These are phyloP conservation scores for Monochamus alternatus DNA, from an alignment of 2,888 invertebrate species.

Conservation along the genomic window DNA sequence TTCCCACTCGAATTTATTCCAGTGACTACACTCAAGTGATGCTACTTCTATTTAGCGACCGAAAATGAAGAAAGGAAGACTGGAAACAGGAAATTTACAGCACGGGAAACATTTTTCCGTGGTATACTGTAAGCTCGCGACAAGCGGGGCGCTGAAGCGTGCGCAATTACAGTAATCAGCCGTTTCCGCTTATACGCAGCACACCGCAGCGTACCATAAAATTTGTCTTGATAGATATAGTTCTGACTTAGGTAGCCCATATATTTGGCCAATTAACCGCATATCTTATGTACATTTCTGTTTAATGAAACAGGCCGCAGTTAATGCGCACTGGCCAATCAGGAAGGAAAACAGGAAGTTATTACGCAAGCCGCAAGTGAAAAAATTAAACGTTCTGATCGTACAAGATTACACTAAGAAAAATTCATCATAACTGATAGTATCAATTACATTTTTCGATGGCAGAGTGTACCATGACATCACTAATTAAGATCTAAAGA, in stretches of 20 bases:
- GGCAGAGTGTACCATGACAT: too few relatives aligned
- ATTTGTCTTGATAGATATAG: constrained; percentile 15
- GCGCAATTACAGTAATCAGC: constrained; percentile 49
- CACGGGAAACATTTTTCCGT: constrained; percentile 7
- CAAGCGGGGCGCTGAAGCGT: constrained; percentile 47
- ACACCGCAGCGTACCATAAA: constrained; percentile 11
- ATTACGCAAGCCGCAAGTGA: too few relatives aligned
- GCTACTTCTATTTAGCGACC: background rate
- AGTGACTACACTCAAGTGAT: too few relatives aligned
- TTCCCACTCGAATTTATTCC: too few relatives aligned
- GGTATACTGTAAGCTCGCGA: constrained; percentile 30
- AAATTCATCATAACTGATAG: too few relatives aligned
- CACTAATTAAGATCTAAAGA: too few relatives aligned
- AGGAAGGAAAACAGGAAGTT: too few relatives aligned
- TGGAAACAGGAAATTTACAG: constrained; percentile 9
- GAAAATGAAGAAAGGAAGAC: background rate
- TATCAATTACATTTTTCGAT: too few relatives aligned
- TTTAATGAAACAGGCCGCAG: too few relatives aligned
- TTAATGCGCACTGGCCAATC: too few relatives aligned
- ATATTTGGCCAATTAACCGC: constrained; percentile 3
- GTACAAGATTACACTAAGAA: too few relatives aligned
- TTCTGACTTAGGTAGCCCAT: constrained; percentile 12
- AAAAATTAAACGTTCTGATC: too few relatives aligned
- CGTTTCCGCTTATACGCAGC: constrained; percentile 34
- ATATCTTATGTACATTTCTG: background rate